Percentiles rank a stretch among this genome's conserved stretches.
These are phyloP conservation scores for Urocyon cinereoargenteus DNA, from an alignment of 2,797 vertebrate genomes.

Conservation along the genomic window DNA sequence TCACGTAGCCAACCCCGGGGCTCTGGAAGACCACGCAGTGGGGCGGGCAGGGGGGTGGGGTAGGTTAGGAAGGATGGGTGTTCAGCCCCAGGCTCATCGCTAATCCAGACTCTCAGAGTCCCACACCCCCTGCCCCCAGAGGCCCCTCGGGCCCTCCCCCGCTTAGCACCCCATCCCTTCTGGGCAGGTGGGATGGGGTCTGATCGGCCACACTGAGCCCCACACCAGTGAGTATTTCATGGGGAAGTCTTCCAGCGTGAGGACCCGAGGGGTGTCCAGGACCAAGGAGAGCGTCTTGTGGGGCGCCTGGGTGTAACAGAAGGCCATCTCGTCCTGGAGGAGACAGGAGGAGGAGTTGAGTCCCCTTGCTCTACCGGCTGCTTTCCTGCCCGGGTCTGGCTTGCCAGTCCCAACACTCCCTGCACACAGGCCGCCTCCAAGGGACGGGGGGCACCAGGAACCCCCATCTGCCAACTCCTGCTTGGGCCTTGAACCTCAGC, in stretches of 20 bases:
- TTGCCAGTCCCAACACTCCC: accelerated
- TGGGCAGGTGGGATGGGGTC: accelerated
- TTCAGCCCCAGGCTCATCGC: accelerated
- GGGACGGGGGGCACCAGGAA: accelerated
- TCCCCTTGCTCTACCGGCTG: accelerated
- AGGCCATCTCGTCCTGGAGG: slow-evolving; percentile 75
- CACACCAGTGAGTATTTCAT: slow-evolving; percentile 77
- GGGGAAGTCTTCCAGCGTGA: slow-evolving; percentile 54
- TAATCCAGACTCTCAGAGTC: neutral
- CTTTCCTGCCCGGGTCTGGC: accelerated
- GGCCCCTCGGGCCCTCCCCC: neutral
- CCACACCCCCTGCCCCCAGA: accelerated
- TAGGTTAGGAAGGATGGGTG: neutral
- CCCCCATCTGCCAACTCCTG: neutral
- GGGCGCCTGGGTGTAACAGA: slow-evolving; percentile 77
- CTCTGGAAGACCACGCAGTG: slow-evolving; percentile 14
- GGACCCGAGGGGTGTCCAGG: slow-evolving; percentile 60
- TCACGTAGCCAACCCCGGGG: slow-evolving; percentile 65
- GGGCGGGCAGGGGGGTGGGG: neutral
- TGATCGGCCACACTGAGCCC: neutral
- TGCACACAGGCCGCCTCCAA: neutral
- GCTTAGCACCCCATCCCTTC: accelerated
- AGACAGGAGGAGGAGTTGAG: neutral
- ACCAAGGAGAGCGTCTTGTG: slow-evolving; percentile 52
- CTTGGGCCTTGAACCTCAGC: neutral